phyloP scores from a whole-genome alignment of 2,113 vertebrate species.

The Engraulis encrasicolus region DNA sequence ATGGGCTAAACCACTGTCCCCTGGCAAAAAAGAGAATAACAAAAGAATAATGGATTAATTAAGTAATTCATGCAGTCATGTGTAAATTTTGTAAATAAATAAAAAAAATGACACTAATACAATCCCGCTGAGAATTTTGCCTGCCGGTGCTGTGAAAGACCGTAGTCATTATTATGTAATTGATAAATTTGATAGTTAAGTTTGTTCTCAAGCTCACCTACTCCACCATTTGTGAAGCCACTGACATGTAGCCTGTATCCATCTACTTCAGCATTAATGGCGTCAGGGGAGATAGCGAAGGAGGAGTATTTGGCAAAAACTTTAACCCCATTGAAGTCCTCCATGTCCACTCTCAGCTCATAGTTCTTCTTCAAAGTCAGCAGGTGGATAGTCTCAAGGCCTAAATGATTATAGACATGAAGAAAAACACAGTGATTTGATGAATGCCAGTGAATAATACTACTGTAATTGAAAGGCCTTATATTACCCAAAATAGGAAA shows the following conservation, averaged over 20 bases:
- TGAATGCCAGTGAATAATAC: no score
- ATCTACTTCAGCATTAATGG: slow-evolving; percentile 72
- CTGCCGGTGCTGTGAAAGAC: no score
- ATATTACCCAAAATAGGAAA: no score
- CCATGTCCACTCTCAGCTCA: slow-evolving; percentile 43
- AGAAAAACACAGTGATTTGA: no score
- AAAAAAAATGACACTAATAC: no score
- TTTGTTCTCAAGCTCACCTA: slow-evolving; percentile 60
- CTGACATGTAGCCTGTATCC: slow-evolving; percentile 75
- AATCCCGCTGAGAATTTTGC: no score
- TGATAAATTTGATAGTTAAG: no score
- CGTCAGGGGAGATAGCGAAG: slow-evolving; percentile 74
- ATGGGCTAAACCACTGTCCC: no score
- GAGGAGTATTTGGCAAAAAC: slow-evolving; percentile 68
- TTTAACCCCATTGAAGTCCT: slow-evolving; percentile 75
- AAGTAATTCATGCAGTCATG: background rate
- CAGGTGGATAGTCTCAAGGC: slow-evolving; percentile 74
- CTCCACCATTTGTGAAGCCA: slow-evolving; percentile 73
- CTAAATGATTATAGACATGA: slow-evolving; percentile 47
- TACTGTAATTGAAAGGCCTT: no score
- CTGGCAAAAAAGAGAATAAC: background rate
- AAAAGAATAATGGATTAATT: background rate
- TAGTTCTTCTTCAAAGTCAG: slow-evolving; percentile 74
- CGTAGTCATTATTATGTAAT: no score
- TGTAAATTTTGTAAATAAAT: background rate